phyloP scores from a whole-genome alignment of 2,113 vertebrate genomes.

The Chaenogobius annularis region DNA sequence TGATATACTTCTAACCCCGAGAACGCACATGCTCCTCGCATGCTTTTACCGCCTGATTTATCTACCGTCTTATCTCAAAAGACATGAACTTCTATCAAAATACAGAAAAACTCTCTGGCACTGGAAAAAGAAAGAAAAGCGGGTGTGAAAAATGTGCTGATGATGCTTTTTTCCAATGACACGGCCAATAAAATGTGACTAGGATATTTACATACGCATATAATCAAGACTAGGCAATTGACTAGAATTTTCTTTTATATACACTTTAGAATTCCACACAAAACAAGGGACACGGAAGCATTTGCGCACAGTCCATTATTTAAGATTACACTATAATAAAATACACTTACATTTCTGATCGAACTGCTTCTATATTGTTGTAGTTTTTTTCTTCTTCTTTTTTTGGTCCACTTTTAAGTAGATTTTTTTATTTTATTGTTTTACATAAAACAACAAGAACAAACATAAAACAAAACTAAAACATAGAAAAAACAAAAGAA shows the following conservation, averaged over 20 bases:
- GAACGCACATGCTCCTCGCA: neutral
- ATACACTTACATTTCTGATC: no score
- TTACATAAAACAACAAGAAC: no score
- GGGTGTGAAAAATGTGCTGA: neutral
- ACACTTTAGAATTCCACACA: no score
- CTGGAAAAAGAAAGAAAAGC: neutral
- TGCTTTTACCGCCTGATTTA: slow-evolving; percentile 5
- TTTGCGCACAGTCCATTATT: no score
- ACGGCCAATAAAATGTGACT: neutral
- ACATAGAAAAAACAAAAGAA: no score
- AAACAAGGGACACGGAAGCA: neutral
- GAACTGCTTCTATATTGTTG: no score
- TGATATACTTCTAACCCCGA: slow-evolving; percentile 12
- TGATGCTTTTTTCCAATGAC: neutral
- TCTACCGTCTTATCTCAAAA: slow-evolving; percentile 7
- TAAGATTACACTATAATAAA: no score
- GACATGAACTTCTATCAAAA: slow-evolving; percentile 6
- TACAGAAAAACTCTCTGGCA: neutral
- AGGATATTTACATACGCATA: slow-evolving; percentile 10
- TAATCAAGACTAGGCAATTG: neutral
- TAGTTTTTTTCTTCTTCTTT: no score
- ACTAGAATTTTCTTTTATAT: no score
- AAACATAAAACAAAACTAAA: no score
- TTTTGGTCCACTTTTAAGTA: no score
- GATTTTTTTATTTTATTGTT: no score